These are phyloP conservation scores for Mizuhopecten yessoensis DNA, from an alignment of 1,140 invertebrate genomes.

Conservation along the genomic window DNA sequence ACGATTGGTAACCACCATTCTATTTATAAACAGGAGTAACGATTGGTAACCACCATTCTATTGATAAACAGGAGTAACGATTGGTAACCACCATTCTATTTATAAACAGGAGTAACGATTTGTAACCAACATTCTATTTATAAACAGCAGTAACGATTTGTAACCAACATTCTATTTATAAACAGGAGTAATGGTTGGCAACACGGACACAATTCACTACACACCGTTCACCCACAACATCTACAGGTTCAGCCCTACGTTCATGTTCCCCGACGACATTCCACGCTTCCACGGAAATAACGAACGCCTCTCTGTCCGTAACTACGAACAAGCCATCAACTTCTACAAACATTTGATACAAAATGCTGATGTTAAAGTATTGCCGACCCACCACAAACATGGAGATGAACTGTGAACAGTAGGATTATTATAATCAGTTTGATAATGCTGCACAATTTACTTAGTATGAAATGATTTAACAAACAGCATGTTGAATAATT, in stretches of 20 bases:
- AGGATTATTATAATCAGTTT: too few relatives aligned
- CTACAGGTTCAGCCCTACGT: conserved; percentile 85
- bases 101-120: too few relatives aligned
- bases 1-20: too few relatives aligned
- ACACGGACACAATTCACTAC: conserved; percentile 86
- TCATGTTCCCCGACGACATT: conserved; percentile 82
- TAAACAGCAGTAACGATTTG: too few relatives aligned
- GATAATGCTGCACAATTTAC: too few relatives aligned
- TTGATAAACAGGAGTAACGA: too few relatives aligned
- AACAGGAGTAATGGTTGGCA: conserved; percentile 84
- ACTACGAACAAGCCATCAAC: conserved; percentile 85
- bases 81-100: too few relatives aligned
- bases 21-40: too few relatives aligned
- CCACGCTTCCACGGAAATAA: conserved; percentile 85
- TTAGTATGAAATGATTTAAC: too few relatives aligned
- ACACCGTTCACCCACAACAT: conserved; percentile 84
- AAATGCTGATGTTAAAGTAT: conserved; percentile 83
- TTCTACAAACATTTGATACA: conserved; percentile 86
- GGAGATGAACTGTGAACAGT: conserved; percentile 64
- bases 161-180: background rate
- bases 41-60: too few relatives aligned
- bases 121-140: too few relatives aligned
- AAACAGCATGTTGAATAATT: too few relatives aligned
- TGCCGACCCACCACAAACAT: conserved; percentile 69
- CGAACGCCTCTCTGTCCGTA: conserved; percentile 85